Evolutionary conservation across 1,140 invertebrate genomes (phyloP).

Genomic region (Drosophila orena): DNA sequence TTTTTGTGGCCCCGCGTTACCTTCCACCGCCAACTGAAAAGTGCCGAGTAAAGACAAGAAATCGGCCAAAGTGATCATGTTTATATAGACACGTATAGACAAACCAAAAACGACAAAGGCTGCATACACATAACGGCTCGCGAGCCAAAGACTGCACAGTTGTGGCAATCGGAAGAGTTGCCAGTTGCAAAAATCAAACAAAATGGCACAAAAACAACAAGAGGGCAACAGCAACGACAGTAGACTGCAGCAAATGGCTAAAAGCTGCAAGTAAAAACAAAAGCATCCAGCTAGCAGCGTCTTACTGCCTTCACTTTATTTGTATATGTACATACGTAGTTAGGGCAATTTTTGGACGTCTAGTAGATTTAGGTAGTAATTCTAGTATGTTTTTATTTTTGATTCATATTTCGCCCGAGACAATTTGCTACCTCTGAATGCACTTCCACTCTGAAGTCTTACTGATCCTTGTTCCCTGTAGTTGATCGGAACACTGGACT

Average conservation of each 20-base stretch:
- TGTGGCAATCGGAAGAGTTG: conserved; percentile 70
- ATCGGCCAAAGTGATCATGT: conserved; percentile 80
- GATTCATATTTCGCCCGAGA: too few relatives aligned
- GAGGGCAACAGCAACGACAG: conserved; percentile 34
- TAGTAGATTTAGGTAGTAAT: too few relatives aligned
- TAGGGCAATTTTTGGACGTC: too few relatives aligned
- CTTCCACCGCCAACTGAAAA: conserved; percentile 47
- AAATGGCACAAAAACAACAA: conserved; percentile 49
- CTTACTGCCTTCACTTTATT: too few relatives aligned
- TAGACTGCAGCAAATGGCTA: conserved; percentile 17
- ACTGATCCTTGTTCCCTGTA: too few relatives aligned
- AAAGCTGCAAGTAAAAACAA: neutral
- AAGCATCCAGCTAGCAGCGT: too few relatives aligned
- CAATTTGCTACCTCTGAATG: too few relatives aligned
- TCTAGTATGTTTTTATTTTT: too few relatives aligned
- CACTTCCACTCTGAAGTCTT: too few relatives aligned
- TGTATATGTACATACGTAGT: too few relatives aligned
- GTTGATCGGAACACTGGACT: too few relatives aligned
- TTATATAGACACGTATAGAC: conserved; percentile 73
- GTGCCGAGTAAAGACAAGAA: conserved; percentile 47
- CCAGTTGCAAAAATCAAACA: conserved; percentile 70
- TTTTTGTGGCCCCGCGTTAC: conserved; percentile 34
- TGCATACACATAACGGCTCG: conserved; percentile 22
- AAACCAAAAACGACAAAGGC: conserved; percentile 23
- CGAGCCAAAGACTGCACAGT: conserved; percentile 44